Evolutionary conservation across 2,888 invertebrate species (phyloP).

Genomic region (Octonoba sinensis): DNA sequence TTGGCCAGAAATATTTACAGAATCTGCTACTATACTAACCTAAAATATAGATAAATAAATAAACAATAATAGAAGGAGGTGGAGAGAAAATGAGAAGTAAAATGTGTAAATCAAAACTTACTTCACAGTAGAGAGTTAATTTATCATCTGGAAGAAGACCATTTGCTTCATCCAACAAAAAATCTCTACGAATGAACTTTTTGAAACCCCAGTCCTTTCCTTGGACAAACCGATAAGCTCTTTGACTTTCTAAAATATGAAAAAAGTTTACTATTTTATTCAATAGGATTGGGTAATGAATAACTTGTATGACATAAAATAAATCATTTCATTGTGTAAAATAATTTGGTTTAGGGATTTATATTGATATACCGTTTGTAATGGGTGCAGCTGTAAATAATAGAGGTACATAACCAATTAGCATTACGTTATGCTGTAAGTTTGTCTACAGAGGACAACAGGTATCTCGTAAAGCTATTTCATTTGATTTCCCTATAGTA

Average conservation of each 20-base stretch:
- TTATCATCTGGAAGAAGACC: conserved; percentile 98
- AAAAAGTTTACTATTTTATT: background rate
- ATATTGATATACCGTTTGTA: too few species aligned
- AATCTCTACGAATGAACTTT: conserved; percentile 98
- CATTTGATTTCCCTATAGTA: too few species aligned
- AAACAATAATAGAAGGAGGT: background rate
- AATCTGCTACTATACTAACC: conserved; percentile 97
- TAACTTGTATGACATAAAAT: too few species aligned
- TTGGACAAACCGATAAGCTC: conserved; percentile 99
- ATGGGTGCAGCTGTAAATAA: too few species aligned
- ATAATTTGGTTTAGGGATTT: too few species aligned
- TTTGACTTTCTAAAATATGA: conserved; percentile 78
- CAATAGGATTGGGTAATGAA: background rate
- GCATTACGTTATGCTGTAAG: too few species aligned
- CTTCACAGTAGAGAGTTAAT: conserved; percentile 99
- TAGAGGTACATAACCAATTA: too few species aligned
- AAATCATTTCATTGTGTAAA: too few species aligned
- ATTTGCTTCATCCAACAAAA: conserved; percentile 97
- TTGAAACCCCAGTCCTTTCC: conserved; percentile 99
- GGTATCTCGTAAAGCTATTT: too few species aligned
- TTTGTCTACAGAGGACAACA: too few species aligned
- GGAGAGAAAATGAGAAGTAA: background rate
- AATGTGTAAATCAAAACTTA: conserved; percentile 66
- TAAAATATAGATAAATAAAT: conserved; percentile 68
- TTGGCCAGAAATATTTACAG: conserved; percentile 98